Evolutionary conservation across 2,113 vertebrate species (phyloP), one percentile per base, ranked within the genome.

Genomic region (Tragelaphus buxtoni): DNA sequence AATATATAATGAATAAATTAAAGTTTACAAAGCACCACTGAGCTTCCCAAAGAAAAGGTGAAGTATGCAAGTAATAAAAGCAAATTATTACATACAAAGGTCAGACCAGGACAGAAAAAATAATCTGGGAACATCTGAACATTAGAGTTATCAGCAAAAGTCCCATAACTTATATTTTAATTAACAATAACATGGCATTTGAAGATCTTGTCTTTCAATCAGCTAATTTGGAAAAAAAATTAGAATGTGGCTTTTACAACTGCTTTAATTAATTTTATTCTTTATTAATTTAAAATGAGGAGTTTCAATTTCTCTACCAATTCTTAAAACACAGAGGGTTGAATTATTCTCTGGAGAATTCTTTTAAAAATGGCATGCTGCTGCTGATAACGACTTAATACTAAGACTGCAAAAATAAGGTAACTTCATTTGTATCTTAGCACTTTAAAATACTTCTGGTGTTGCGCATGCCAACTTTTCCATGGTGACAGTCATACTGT

Each of bases 251-350:
- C 82, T 96, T 97, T 90, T 85, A 51, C 65, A 94, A 85, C 74
- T 90, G 58, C 77, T 96, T 92, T 97, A 92, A 95, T 97, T 96
- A 96, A 95, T 91, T 93, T 91, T 86, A 97, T 84, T 92, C 39
- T 84, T 91, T 94, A 97, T 63, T 96, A 96, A 94, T 86, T 96
- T 91, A 55, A 94, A 95, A 94, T 24, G 24, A 96, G 18, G 35
- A 45, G 39, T 92, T 94, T 96, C 72, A 69, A 87, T 69, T 96
- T 93, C 60, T 92, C 87, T 82, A 95, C 18, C 91, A 56, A 89
- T 79, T 74, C 51, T 92, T 84, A 94, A 58, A 69, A 80, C 22
- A 80, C 12, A 91, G 95, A 91, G 22, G 80, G 39, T n/a, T 90
- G 74, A 81, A 49, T 79, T 24, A 72, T 51, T 91, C 58, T 94